Conservation (phyloP, 2,797 vertebrate species). For the Smutsia gigantea region DNA sequence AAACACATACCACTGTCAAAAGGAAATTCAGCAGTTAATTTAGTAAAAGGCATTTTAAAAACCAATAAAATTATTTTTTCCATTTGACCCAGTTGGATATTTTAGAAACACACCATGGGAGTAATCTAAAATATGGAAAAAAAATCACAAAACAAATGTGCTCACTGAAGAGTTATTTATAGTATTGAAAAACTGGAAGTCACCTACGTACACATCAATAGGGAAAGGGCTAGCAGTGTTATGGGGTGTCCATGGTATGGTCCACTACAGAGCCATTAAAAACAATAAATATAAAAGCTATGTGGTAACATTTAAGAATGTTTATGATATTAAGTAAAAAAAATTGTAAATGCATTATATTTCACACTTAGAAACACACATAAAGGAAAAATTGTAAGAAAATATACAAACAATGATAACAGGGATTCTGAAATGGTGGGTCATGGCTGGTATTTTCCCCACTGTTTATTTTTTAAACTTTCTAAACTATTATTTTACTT, state of each 20-base stretch:
- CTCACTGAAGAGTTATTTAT: background rate
- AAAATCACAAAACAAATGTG: background rate
- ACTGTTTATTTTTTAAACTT: background rate
- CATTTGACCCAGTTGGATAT: background rate
- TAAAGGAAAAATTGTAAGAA: background rate
- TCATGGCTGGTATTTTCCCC: background rate
- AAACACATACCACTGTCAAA: background rate
- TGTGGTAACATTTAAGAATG: background rate
- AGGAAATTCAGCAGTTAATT: background rate
- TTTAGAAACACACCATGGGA: background rate
- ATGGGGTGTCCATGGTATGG: background rate
- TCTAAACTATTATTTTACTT: background rate
- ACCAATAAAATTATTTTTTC: background rate
- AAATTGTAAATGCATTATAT: background rate
- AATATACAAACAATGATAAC: background rate
- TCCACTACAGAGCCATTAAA: background rate
- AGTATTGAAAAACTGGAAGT: background rate
- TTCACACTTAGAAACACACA: background rate
- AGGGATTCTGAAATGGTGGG: background rate
- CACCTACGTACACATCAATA: background rate
- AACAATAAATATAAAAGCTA: background rate
- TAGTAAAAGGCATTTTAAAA: background rate
- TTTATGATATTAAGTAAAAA: background rate
- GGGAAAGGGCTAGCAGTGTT: background rate
- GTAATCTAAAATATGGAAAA: slow-evolving; percentile 5